Evolutionary conservation across 2,797 vertebrate species (phyloP), one percentile per base, ranked within the genome.

Genomic region (Enteromius unitaeniatus): DNA sequence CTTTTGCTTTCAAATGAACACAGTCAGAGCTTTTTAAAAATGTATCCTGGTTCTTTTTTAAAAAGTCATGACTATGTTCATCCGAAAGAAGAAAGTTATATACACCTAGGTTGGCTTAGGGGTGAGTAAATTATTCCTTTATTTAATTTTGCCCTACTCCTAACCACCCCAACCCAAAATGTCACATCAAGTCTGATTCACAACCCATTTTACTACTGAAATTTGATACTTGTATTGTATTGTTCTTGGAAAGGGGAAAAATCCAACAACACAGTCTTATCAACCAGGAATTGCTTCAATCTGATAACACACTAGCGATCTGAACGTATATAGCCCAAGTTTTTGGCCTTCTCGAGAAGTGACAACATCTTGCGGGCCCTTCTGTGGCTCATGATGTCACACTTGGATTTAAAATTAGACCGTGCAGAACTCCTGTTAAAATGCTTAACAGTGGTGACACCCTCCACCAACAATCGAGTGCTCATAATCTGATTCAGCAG

Each of bases 331-430:
- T 6, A 21, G 34, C 17, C 34, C 9, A 67, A 6, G 21, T 76
- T 77, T 26, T 60, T 60, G 14, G 8, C 7, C 8, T 37, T 77
- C 47, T 51, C 5, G 0, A 74, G 28, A 72, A 70, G 10, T 69
- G 40, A 53, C 62, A 84, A 84, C 53, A 60, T 79, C 58, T 85
- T 76, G 60, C 37, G 1, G 40, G 53, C 10, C 55, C 70, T 53
- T 81, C 77, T 81, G 47, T 40, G n/a, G 51, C 19, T 69, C 45
- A 72, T 82, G 51, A 86, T 28, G 65, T 83, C 70, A 75, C 78
- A 64, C 1, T 11, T 79, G 87, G 60, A 88, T 90, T 88, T 91
- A 92, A 92, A 91, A 92, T 91, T 91, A 93, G 91, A 90, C 92
- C 86, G 21, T 86, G 88, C 88, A 83, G 89, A 87, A 87, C 86